These are phyloP conservation scores for Numida meleagris DNA, from an alignment of 2,113 vertebrate genomes.

Conservation along the genomic window DNA sequence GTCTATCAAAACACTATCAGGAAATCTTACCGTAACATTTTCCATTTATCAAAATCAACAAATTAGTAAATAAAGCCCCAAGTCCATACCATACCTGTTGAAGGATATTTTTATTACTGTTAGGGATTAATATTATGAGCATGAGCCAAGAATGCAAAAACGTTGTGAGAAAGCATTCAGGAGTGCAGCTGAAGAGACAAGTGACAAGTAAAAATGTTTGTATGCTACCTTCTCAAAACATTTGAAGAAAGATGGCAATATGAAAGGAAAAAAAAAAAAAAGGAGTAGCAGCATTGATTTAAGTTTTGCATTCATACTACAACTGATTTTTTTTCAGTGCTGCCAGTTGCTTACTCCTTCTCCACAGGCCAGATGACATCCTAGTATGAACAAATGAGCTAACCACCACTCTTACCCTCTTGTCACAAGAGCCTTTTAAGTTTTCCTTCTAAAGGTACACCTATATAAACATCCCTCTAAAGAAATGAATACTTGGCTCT, in stretches of 20 bases:
- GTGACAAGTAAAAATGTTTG: background rate
- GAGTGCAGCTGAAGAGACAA: background rate
- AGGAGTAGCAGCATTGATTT: background rate
- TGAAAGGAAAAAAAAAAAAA: background rate
- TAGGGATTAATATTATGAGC: background rate
- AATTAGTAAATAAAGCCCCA: background rate
- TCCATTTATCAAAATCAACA: background rate
- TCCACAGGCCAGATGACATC: background rate
- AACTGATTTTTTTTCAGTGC: background rate
- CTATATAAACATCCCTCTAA: background rate
- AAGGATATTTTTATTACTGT: background rate
- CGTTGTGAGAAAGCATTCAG: background rate
- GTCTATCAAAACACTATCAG: background rate
- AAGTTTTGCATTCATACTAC: background rate
- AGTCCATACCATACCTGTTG: background rate
- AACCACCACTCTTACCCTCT: background rate
- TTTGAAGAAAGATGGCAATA: background rate
- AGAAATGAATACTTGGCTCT: background rate
- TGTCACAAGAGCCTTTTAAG: background rate
- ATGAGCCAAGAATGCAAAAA: background rate
- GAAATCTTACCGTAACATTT: conserved; percentile 12
- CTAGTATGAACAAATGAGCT: background rate
- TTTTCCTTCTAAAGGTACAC: background rate
- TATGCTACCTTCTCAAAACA: background rate
- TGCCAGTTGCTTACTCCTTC: background rate